Base-by-base conservation (phyloP, 1,140 invertebrate species). In the Cheumatopsyche charites region DNA sequence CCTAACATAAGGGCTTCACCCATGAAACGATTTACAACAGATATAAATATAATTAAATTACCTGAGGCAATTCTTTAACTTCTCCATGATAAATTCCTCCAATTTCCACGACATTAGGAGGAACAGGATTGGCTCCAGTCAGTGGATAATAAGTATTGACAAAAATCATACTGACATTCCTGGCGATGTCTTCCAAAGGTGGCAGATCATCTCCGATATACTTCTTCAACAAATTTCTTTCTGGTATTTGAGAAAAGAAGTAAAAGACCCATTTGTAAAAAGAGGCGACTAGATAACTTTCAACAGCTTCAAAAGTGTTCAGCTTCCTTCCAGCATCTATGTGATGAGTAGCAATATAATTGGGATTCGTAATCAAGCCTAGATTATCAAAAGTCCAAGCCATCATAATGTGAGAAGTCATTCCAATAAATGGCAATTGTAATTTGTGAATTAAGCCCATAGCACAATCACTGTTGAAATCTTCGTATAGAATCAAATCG, bases 381-480 rank as follows among this genome's bases (percentile, higher is more conserved):
- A 87, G 83, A 42, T 85, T 79, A 13, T 83, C 79, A 36, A 84
- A 85, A 62, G 87, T 83, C 87, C 87, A 91, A 9, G 88, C 82
- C 82, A 89, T 86, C 21, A 88, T 71, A 2, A 84, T 79, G 43
- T 85, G 85, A 0, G 88, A 86, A 70, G 82, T 84, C 6, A 87
- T 73, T 0, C 83, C 81, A 1, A 92, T 86, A 3, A 88, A 83
- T 0, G 90, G 90, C 2, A 86, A 86, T 67, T 87, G 80, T 21
- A 90, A 84, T 74, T 88, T 86, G 68, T 89, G 81, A 26, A 85
- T 85, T 9, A 92, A 79, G 6, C 85, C 87, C 61, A 90, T 78
- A 75, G 88, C 87, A 77, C 90, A 92, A 73, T 92, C 88, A 43
- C 84, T 87, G 62, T 90, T 90, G 77, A 92, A 92, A 55, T 85